phyloP scores from a whole-genome alignment of 2,113 vertebrate species.

The Triplophysa siluroides region DNA sequence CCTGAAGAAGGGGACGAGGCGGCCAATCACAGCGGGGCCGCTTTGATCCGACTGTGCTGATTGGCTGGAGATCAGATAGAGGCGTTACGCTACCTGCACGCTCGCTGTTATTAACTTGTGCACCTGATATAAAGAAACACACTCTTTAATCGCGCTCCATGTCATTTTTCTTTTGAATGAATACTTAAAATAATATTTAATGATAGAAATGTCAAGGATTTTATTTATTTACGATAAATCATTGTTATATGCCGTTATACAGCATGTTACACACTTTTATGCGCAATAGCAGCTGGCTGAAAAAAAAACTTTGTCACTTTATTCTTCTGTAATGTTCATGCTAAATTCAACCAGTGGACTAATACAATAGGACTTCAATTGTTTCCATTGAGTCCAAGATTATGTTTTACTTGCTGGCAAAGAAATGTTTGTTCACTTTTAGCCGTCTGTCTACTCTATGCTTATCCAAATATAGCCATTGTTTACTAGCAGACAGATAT shows the following conservation, averaged over 20 bases:
- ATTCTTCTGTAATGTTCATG: neutral
- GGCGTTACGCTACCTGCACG: neutral
- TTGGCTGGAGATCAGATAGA: neutral
- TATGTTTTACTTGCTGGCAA: neutral
- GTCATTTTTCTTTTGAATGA: no score
- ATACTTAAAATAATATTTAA: no score
- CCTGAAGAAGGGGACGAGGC: slow-evolving; percentile 1
- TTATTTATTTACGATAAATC: no score
- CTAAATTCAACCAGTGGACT: neutral
- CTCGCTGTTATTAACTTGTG: neutral
- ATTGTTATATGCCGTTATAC: no score
- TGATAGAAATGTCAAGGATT: no score
- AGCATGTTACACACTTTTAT: neutral
- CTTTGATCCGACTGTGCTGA: neutral
- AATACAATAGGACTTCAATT: neutral
- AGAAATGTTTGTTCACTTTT: slow-evolving; percentile 15
- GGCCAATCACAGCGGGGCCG: neutral
- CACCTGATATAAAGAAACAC: neutral
- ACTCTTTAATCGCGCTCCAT: no score
- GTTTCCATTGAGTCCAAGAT: neutral
- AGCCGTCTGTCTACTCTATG: neutral
- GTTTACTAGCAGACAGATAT: slow-evolving; percentile 18
- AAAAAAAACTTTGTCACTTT: neutral
- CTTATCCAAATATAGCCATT: slow-evolving; percentile 26
- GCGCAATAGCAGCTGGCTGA: neutral